These are phyloP conservation scores for Lacerta agilis DNA, from an alignment of 2,797 vertebrate genomes.

Conservation along the genomic window DNA sequence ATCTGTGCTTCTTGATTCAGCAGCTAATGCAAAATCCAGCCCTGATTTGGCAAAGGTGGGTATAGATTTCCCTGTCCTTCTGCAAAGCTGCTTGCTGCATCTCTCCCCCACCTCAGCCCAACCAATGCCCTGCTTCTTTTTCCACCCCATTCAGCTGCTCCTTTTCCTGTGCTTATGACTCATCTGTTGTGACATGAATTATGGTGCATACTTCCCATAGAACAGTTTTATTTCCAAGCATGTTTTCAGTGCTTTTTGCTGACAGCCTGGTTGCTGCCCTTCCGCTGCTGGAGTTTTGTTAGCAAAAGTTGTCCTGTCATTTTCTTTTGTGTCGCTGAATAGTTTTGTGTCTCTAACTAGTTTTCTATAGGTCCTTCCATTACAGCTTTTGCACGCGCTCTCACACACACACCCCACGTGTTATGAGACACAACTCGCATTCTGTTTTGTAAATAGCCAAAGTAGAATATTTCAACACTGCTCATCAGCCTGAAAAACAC, in stretches of 20 bases:
- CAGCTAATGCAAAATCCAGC: constrained; percentile 84
- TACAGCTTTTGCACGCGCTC: not conserved
- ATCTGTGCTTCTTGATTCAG: constrained; percentile 90
- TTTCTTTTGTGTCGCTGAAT: not conserved
- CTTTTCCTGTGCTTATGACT: constrained; percentile 2
- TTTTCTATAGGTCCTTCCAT: not conserved
- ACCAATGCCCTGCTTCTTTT: constrained; percentile 7
- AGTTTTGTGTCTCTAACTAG: constrained; percentile 8
- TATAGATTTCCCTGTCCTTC: constrained; percentile 70
- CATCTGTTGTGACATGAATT: not conserved
- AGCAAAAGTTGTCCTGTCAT: constrained; percentile 7
- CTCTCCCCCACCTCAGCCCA: not conserved
- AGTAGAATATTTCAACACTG: not conserved
- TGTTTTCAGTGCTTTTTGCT: constrained; percentile 40
- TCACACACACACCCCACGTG: not conserved
- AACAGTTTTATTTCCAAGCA: constrained; percentile 15
- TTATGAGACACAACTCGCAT: not conserved
- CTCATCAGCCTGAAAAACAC: not conserved
- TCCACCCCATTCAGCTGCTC: not conserved
- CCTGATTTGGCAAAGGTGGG: constrained; percentile 93
- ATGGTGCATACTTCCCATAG: constrained; percentile 13
- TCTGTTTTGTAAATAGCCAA: constrained; percentile 1
- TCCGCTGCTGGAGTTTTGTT: not conserved
- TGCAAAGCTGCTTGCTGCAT: constrained; percentile 34
- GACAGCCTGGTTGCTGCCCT: not conserved